Evolutionary conservation across 2,888 invertebrate species (phyloP).

Genomic region (Calameuta pallipes): DNA sequence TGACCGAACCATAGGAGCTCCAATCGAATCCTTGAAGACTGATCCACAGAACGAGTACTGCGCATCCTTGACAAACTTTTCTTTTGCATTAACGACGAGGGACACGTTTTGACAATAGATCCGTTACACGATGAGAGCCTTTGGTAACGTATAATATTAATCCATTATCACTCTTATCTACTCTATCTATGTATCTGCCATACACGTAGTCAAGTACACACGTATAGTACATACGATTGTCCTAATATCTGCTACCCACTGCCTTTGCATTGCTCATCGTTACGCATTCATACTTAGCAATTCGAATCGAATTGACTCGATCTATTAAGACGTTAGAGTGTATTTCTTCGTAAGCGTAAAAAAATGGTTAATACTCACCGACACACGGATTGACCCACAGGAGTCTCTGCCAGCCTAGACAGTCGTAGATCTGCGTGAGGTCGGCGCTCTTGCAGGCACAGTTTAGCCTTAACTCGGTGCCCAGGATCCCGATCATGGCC

Average conservation of each 20-base stretch:
- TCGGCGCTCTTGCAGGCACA: slow-evolving; percentile 91
- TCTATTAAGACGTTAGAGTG: background rate
- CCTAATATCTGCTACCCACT: too few species aligned
- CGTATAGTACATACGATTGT: too few species aligned
- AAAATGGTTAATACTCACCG: slow-evolving; percentile 72
- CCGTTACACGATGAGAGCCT: too few species aligned
- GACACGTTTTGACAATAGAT: too few species aligned
- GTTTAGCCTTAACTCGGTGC: slow-evolving; percentile 87
- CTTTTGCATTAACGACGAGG: background rate
- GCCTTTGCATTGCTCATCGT: background rate
- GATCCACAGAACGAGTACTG: background rate
- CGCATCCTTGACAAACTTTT: background rate
- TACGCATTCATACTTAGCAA: background rate
- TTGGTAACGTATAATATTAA: too few species aligned
- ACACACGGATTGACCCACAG: slow-evolving; percentile 94
- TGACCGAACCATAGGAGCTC: too few species aligned
- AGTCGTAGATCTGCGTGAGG: slow-evolving; percentile 86
- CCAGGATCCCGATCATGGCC: slow-evolving; percentile 88
- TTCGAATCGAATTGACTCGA: background rate
- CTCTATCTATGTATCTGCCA: too few species aligned
- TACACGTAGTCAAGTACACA: too few species aligned
- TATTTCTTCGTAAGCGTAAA: background rate
- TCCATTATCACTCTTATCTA: too few species aligned
- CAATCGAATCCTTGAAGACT: background rate
- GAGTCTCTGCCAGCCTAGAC: slow-evolving; percentile 89